A percentile compares a stretch with the other conserved stretches of the same genome.
Evolutionary conservation across 2,888 invertebrate species (phyloP).

Genomic region (Mythimna lalbum): DNA sequence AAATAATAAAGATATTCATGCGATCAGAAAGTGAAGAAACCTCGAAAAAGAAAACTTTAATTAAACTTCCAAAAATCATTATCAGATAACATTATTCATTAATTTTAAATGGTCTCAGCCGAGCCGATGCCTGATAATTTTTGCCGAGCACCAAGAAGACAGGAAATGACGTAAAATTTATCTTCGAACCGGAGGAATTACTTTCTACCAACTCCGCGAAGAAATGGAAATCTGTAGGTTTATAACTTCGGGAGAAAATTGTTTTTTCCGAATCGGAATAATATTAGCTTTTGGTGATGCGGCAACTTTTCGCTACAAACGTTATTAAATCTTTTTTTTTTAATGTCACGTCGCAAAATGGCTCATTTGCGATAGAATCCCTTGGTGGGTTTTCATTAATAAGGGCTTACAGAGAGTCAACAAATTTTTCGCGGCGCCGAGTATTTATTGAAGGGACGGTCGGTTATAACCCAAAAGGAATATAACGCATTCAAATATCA

Average conservation of each 20-base stretch:
- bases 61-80: conserved; percentile 89
- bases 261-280: conserved; percentile 85
- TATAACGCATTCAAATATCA: conserved; percentile 89
- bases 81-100: conserved; percentile 91
- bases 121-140: conserved; percentile 88
- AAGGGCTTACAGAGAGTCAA: conserved; percentile 77
- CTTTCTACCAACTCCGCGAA: conserved; percentile 85
- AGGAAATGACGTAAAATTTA: conserved; percentile 89
- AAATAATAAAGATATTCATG: conserved; percentile 86
- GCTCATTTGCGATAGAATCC: conserved; percentile 70
- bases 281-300: conserved; percentile 82
- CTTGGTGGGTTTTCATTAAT: conserved; percentile 78
- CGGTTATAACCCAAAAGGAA: conserved; percentile 81
- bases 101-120: conserved; percentile 88
- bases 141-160: conserved; percentile 83
- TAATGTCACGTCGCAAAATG: conserved; percentile 64
- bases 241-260: conserved; percentile 86
- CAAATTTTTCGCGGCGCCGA: conserved; percentile 75
- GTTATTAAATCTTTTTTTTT: conserved; percentile 75
- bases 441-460: conserved; percentile 83
- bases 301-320: conserved; percentile 78
- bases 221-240: conserved; percentile 88
- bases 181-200: conserved; percentile 87
- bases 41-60: conserved; percentile 84
- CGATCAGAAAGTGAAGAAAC: conserved; percentile 85